phyloP scores from a whole-genome alignment of 2,797 vertebrate species.

The Lophius americanus region DNA sequence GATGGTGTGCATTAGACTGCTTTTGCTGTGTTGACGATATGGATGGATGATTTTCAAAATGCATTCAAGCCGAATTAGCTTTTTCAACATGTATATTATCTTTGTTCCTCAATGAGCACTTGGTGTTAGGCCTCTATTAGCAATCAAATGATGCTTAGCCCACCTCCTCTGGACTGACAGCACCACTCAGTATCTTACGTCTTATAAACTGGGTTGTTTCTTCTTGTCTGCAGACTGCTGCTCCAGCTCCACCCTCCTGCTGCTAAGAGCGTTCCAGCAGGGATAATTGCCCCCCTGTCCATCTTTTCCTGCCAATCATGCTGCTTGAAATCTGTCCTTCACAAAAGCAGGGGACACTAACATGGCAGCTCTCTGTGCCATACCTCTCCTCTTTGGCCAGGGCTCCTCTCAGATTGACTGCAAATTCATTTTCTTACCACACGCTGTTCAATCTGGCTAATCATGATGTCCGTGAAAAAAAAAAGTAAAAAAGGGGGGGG shows the following conservation, averaged over 20 bases:
- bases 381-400: slow-evolving; percentile 46
- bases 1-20: slow-evolving; percentile 21
- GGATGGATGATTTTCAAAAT: background rate
- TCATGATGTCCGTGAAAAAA: slow-evolving; percentile 64
- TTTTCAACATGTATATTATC: slow-evolving; percentile 18
- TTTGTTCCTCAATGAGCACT: slow-evolving; percentile 27
- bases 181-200: slow-evolving; percentile 56
- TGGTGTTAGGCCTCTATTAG: slow-evolving; percentile 25
- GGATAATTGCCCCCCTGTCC: slow-evolving; percentile 76
- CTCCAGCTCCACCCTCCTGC: slow-evolving; percentile 50
- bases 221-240: slow-evolving; percentile 53
- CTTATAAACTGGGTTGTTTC: slow-evolving; percentile 61
- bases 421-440: slow-evolving; percentile 66
- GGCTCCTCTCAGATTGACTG: slow-evolving; percentile 54
- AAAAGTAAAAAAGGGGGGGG: too few species aligned
- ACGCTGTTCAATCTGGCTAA: slow-evolving; percentile 54
- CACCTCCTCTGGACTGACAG: slow-evolving; percentile 33
- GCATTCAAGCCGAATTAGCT: background rate
- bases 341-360: slow-evolving; percentile 56
- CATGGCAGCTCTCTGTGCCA: slow-evolving; percentile 40
- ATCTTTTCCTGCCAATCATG: slow-evolving; percentile 54
- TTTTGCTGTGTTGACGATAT: slow-evolving; percentile 11
- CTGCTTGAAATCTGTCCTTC: slow-evolving; percentile 58
- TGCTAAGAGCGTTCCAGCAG: slow-evolving; percentile 66
- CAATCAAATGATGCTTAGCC: slow-evolving; percentile 18